Conservation (phyloP, 2,888 invertebrate species). For the Drosophila acutilabella region DNA sequence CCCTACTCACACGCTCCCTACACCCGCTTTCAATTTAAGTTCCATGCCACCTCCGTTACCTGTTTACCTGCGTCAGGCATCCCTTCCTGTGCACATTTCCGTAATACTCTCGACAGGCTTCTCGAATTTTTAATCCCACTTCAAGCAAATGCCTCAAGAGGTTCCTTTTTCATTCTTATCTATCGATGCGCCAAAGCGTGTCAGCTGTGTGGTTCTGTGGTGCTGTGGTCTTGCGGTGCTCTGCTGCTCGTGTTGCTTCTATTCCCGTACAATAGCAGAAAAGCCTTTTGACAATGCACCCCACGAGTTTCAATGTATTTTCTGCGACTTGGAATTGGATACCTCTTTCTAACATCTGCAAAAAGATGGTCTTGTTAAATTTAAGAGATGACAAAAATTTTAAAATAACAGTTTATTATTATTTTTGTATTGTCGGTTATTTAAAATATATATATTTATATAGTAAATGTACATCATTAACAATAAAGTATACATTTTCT, state of each 20-base stretch:
- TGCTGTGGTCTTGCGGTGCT: constrained; percentile 4
- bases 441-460: too few relatives aligned
- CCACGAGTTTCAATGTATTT: constrained; percentile 62
- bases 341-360: not conserved
- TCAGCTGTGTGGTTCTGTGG: constrained; percentile 52
- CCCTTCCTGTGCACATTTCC: constrained; percentile 70
- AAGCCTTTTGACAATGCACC: constrained; percentile 74
- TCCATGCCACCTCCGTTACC: constrained; percentile 8
- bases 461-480: too few relatives aligned
- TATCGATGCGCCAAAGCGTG: constrained; percentile 76
- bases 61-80: constrained; percentile 58
- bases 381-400: too few relatives aligned
- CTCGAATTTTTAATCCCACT: constrained; percentile 63
- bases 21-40: constrained; percentile 22
- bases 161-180: constrained; percentile 62
- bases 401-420: too few relatives aligned
- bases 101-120: constrained; percentile 48
- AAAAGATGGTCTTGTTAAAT: not conserved
- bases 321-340: constrained; percentile 33
- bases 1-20: not conserved
- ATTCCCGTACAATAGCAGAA: constrained; percentile 49
- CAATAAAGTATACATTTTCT: too few relatives aligned
- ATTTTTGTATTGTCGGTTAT: too few relatives aligned
- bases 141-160: constrained; percentile 64
- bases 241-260: constrained; percentile 24